Conservation (phyloP, 2,888 invertebrate species). For the Lasiommata megera region DNA sequence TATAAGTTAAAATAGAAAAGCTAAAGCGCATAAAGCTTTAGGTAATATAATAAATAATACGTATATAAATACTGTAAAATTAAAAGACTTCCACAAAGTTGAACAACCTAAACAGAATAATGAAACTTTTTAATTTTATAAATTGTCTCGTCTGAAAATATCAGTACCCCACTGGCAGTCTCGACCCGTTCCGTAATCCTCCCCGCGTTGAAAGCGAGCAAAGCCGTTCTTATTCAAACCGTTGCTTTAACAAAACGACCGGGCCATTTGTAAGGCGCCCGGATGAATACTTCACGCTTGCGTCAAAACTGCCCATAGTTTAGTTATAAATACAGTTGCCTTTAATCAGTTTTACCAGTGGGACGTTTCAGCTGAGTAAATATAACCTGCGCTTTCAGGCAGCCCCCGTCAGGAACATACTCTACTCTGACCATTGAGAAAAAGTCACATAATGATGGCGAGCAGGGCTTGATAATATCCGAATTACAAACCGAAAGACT, state of each 20-base stretch:
- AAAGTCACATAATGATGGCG: no score
- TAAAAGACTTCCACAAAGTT: not conserved
- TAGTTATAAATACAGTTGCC: no score
- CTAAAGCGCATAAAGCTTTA: no score
- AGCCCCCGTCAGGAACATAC: no score
- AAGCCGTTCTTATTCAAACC: conserved; percentile 15
- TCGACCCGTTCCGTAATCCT: conserved; percentile 9
- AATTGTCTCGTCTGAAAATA: conserved; percentile 4
- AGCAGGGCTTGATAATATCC: no score
- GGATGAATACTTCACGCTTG: conserved; percentile 13
- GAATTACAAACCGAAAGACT: no score
- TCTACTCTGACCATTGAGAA: no score
- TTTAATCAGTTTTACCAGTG: no score
- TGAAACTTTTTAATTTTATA: conserved; percentile 10
- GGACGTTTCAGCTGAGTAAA: no score
- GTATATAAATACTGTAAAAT: not conserved
- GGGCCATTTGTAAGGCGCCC: conserved; percentile 8
- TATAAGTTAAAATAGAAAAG: no score
- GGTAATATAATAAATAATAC: no score
- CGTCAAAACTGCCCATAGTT: not conserved
- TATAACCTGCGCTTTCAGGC: no score
- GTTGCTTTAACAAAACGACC: conserved; percentile 1
- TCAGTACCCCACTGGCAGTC: not conserved
- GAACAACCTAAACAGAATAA: conserved; percentile 7
- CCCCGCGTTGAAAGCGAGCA: conserved; percentile 4